Percentiles rank a stretch among this genome's conserved stretches.
Evolutionary conservation across 2,113 vertebrate genomes (phyloP).

Genomic region (Bombycilla garrulus): DNA sequence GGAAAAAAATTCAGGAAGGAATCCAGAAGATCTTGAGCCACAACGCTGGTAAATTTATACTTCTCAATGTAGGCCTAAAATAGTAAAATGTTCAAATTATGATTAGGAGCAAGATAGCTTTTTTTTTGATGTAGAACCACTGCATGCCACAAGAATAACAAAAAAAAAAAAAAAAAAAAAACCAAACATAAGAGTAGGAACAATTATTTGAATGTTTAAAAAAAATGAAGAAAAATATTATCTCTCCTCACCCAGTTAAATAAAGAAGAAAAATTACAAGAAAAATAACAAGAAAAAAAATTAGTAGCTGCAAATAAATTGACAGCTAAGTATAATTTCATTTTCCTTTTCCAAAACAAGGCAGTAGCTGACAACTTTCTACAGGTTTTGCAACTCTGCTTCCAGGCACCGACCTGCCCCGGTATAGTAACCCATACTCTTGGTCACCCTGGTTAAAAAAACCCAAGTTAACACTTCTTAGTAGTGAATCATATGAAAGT

Average conservation of each 20-base stretch:
- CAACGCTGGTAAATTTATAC: conserved; percentile 91
- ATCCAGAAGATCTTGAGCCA: conserved; percentile 91
- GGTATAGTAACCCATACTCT: neutral
- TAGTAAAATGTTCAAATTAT: neutral
- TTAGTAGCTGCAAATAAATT: neutral
- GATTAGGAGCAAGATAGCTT: neutral
- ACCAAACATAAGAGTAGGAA: neutral
- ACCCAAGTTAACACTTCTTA: neutral
- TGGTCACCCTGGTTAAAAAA: neutral
- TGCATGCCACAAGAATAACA: neutral
- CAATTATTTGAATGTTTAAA: neutral
- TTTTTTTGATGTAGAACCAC: neutral
- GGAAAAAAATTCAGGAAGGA: conserved; percentile 92
- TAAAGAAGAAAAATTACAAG: neutral
- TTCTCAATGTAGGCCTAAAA: conserved; percentile 90
- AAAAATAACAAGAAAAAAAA: neutral
- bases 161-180: neutral
- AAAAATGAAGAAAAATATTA: neutral
- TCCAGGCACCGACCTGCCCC: neutral
- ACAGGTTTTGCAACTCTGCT: neutral
- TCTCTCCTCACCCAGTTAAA: neutral
- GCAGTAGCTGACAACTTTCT: neutral
- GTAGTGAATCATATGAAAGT: neutral
- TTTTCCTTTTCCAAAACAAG: neutral
- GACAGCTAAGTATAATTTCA: neutral